These are phyloP conservation scores for Erynnis tages DNA, from an alignment of 2,888 invertebrate species.

Conservation along the genomic window DNA sequence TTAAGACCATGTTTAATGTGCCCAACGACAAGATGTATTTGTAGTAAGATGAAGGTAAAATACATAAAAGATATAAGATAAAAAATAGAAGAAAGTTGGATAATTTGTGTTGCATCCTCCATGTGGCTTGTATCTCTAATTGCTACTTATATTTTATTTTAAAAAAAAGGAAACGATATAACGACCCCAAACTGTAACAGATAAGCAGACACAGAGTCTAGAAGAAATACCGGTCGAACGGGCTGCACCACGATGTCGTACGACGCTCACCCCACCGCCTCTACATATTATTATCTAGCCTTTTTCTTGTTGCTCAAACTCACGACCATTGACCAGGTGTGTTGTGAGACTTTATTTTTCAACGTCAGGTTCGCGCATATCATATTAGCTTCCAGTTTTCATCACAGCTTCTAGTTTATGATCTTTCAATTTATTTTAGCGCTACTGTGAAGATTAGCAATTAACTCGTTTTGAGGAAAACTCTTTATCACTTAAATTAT, in stretches of 20 bases:
- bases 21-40: too few relatives aligned
- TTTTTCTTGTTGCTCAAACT: constrained; percentile 30
- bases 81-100: too few relatives aligned
- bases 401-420: neutral
- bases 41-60: too few relatives aligned
- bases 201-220: constrained; percentile 24
- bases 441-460: neutral
- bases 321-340: constrained; percentile 21
- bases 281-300: constrained; percentile 33
- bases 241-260: constrained; percentile 48
- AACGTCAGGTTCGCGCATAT: constrained; percentile 1
- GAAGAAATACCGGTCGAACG: constrained; percentile 37
- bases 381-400: constrained; percentile 1
- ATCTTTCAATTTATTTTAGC: neutral
- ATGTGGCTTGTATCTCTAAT: too few relatives aligned
- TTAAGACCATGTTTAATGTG: too few relatives aligned
- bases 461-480: too few relatives aligned
- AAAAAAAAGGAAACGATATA: too few relatives aligned
- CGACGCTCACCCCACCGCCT: constrained; percentile 57
- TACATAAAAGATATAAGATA: too few relatives aligned
- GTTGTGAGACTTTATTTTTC: constrained; percentile 16
- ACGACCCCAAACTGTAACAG: constrained; percentile 33
- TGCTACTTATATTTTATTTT: too few relatives aligned
- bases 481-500: too few relatives aligned
- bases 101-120: too few relatives aligned